Conservation (phyloP, 2,113 vertebrate genomes). For the Shinisaurus crocodilurus region DNA sequence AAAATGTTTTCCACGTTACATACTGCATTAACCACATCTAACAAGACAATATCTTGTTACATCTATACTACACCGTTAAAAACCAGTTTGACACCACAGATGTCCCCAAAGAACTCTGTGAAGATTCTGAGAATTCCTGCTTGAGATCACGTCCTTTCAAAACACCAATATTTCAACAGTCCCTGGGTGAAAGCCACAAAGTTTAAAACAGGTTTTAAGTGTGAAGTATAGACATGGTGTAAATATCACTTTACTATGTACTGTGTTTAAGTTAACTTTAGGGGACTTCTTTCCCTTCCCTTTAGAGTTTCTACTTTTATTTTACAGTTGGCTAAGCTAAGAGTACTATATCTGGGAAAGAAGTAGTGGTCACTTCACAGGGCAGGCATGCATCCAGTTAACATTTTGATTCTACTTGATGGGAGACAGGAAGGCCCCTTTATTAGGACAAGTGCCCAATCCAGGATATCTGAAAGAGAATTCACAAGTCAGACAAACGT, state of each 20-base stretch:
- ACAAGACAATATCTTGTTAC: neutral
- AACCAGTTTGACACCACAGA: neutral
- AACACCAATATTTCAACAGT: neutral
- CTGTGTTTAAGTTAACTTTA: neutral
- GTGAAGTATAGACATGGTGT: neutral
- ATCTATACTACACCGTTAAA: neutral
- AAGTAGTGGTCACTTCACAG: constrained; percentile 18
- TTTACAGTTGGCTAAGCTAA: neutral
- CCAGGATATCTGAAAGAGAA: constrained; percentile 40
- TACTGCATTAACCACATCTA: neutral
- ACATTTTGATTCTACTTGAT: constrained; percentile 29
- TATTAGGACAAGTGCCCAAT: constrained; percentile 10
- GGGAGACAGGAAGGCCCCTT: constrained; percentile 18
- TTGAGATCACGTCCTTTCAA: neutral
- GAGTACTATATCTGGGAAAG: neutral
- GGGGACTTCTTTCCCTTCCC: neutral
- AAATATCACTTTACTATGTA: neutral
- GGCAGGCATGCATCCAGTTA: constrained; percentile 24
- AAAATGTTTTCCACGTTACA: neutral
- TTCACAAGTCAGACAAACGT: constrained; percentile 35
- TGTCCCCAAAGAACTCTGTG: neutral
- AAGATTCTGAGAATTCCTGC: neutral
- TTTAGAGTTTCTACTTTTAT: neutral
- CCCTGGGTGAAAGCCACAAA: neutral
- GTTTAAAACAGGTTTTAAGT: neutral